A percentile compares a stretch with the other conserved stretches of the same genome.
Conservation (phyloP, 64 coral and sea anemone genomes). For the Porites lutea region DNA sequence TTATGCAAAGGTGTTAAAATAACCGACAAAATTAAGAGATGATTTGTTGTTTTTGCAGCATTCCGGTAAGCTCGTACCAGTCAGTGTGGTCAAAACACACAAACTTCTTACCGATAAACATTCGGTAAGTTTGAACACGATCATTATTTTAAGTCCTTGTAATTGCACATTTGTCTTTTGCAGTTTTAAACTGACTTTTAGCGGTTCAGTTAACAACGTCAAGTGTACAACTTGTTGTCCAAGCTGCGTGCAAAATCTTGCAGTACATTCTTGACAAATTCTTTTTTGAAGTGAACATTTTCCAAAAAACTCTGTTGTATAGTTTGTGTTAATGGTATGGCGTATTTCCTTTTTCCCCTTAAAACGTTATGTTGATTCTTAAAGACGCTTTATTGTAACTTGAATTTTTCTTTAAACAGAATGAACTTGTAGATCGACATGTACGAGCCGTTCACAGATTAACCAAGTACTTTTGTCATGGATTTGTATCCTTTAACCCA, state of each 20-base stretch:
- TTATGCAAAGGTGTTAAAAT: background rate
- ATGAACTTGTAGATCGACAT: slow-evolving; percentile 82
- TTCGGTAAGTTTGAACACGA: slow-evolving; percentile 33
- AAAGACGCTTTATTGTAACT: too few relatives aligned
- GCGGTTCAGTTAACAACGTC: too few relatives aligned
- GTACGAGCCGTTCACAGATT: slow-evolving; percentile 77
- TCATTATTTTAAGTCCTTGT: background rate
- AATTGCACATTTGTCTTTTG: background rate
- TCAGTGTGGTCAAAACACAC: slow-evolving; percentile 66
- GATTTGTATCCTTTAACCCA: slow-evolving; percentile 85
- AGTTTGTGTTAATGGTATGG: too few relatives aligned
- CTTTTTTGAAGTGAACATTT: too few relatives aligned
- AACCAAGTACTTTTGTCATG: slow-evolving; percentile 81
- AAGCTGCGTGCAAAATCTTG: too few relatives aligned
- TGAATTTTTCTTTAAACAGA: slow-evolving; percentile 26
- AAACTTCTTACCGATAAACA: slow-evolving; percentile 74
- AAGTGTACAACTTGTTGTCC: too few relatives aligned
- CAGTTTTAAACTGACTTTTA: too few relatives aligned
- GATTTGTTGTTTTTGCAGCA: slow-evolving; percentile 9
- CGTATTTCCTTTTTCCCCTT: too few relatives aligned
- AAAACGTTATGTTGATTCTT: too few relatives aligned
- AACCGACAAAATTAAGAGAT: background rate
- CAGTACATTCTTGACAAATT: too few relatives aligned
- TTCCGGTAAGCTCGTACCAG: slow-evolving; percentile 48
- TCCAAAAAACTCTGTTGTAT: too few relatives aligned